These are phyloP conservation scores for Allolobophora icterica DNA, from an alignment of 2,888 invertebrate genomes.

Conservation along the genomic window DNA sequence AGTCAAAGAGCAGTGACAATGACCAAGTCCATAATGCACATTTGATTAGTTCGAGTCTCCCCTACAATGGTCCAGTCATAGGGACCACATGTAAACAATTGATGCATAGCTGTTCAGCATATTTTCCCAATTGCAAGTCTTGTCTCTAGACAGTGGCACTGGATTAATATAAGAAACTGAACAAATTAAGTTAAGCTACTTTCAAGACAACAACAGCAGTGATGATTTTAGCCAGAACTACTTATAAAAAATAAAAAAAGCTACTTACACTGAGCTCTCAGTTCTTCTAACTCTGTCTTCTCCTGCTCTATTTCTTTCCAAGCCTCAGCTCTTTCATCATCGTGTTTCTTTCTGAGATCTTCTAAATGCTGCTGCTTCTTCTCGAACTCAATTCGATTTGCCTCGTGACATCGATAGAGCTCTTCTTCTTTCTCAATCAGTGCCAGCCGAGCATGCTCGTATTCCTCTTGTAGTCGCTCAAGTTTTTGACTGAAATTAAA, in stretches of 20 bases:
- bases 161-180: too few relatives aligned
- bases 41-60: too few relatives aligned
- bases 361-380: background rate
- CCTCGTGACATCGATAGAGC: conserved; percentile 6
- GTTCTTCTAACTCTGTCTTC: conserved; percentile 22
- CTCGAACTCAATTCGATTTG: conserved; percentile 24
- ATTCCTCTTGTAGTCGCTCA: background rate
- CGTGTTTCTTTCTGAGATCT: background rate
- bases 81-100: too few relatives aligned
- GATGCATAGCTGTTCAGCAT: too few relatives aligned
- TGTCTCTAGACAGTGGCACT: too few relatives aligned
- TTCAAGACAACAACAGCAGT: too few relatives aligned
- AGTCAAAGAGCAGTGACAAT: too few relatives aligned
- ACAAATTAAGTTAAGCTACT: too few relatives aligned
- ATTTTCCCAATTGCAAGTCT: too few relatives aligned
- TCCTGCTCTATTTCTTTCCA: conserved; percentile 15
- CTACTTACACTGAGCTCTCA: conserved; percentile 12
- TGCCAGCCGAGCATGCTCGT: conserved; percentile 9
- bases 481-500: conserved; percentile 24
- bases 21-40: too few relatives aligned
- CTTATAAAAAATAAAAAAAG: background rate
- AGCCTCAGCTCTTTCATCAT: background rate
- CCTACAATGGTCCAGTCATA: too few relatives aligned
- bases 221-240: too few relatives aligned
- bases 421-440: conserved; percentile 12